Evolutionary conservation across 2,113 vertebrate species (phyloP).

Genomic region (Illadopsis cleaveri): DNA sequence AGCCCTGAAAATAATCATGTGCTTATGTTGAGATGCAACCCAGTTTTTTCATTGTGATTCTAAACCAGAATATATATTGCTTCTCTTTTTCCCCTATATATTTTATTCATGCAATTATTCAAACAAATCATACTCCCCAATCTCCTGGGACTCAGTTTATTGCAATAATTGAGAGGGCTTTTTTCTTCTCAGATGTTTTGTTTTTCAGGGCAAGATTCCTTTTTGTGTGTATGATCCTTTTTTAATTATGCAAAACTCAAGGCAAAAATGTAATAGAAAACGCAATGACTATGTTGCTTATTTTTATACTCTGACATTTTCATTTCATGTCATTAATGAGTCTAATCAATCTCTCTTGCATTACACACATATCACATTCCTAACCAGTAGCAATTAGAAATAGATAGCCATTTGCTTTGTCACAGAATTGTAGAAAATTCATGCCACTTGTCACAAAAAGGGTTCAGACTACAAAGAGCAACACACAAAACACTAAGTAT

Average conservation of each 20-base stretch:
- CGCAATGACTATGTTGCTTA: not conserved
- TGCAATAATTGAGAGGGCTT: not conserved
- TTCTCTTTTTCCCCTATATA: not conserved
- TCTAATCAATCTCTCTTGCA: conserved; percentile 22
- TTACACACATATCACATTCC: not conserved
- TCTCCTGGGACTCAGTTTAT: not conserved
- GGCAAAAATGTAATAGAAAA: conserved; percentile 28
- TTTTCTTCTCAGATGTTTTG: not conserved
- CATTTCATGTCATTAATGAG: conserved; percentile 46
- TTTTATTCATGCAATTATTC: not conserved
- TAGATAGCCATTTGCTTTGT: conserved; percentile 1
- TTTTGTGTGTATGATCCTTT: not conserved
- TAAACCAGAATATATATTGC: not conserved
- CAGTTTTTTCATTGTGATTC: not conserved
- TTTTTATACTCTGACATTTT: conserved; percentile 45
- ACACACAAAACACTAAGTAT: not conserved
- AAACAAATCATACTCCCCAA: not conserved
- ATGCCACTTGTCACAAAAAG: conserved; percentile 24
- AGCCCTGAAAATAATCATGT: not conserved
- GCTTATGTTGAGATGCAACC: not conserved
- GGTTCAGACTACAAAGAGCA: conserved; percentile 15
- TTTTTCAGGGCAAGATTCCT: conserved; percentile 8
- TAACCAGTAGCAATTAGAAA: conserved; percentile 35
- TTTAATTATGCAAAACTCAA: conserved; percentile 28
- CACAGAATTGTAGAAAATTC: conserved; percentile 25